Base-by-base conservation (phyloP, 37 sponge, comb jelly and placozoan genomes). In the Spongilla lacustris region DNA sequence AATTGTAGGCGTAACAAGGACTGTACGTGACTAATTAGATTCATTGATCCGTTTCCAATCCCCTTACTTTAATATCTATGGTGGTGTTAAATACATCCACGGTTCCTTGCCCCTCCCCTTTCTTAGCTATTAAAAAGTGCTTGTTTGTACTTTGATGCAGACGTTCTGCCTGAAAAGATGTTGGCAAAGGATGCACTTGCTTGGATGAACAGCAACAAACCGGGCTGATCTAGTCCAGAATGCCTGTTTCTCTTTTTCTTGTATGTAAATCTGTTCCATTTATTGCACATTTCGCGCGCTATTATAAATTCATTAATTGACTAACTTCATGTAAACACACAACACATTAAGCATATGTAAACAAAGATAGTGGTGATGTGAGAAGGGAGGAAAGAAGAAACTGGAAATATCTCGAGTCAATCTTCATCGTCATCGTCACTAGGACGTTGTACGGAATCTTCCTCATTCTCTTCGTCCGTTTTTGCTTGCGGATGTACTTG, bases 101-200 rank as follows among this genome's bases (percentile, higher is more conserved):
- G n/a, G n/a, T n/a, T n/a, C n/a, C n/a, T n/a, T n/a, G n/a, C n/a
- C n/a, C 26, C 22, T 4, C 2, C 29, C 66, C 41, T 41, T n/a
- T n/a, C n/a, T n/a, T n/a, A n/a, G n/a, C n/a, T n/a, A n/a, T n/a
- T n/a, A n/a, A n/a, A n/a, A n/a, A 46, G 4, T 41, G 35, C 49
- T 4, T 12, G 79, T 38, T 38, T 37, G 28, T 36, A 11, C 66
- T 36, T 37, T 78, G n/a, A 25, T 10, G 23, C 36, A 87, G 88
- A 86, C 29, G 70, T 93, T 21, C 27, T 93, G 17, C 93, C 93
- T 0, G 71, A 89, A 75, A 93, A 93, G 67, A 73, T 93, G 12
- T 10, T 74, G 24, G 90, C 70, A 0, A 85, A 69, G 22, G 93
- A 93, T 58, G 73, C 81, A 26, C 74, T 91, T 12, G 78, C 74